These are phyloP conservation scores for Hyperoplus lanceolatus DNA, from an alignment of 2,797 vertebrate species.

Conservation along the genomic window DNA sequence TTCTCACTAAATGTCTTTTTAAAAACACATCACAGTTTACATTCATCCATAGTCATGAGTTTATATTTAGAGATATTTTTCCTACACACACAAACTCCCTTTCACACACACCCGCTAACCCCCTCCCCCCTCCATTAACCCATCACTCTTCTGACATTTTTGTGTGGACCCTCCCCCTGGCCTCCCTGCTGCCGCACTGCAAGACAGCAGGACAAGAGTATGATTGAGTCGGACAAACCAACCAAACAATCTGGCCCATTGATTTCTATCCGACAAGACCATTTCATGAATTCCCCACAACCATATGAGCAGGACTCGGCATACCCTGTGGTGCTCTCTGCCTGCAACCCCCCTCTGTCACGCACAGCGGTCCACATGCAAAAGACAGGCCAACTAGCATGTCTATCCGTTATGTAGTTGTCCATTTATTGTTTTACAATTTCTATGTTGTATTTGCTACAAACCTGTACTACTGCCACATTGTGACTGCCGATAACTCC, in stretches of 20 bases:
- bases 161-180: slow-evolving; percentile 61
- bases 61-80: slow-evolving; percentile 34
- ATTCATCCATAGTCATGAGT: slow-evolving; percentile 11
- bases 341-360: slow-evolving; percentile 34
- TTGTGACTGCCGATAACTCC: background rate
- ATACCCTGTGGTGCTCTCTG: slow-evolving; percentile 41
- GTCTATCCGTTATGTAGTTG: slow-evolving; percentile 28
- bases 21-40: background rate
- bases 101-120: slow-evolving; percentile 58
- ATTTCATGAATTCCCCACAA: slow-evolving; percentile 66
- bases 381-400: slow-evolving; percentile 50
- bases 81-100: slow-evolving; percentile 5
- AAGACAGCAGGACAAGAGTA: slow-evolving; percentile 78
- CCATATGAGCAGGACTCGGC: slow-evolving; percentile 53
- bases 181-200: slow-evolving; percentile 46
- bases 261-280: slow-evolving; percentile 74
- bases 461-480: background rate
- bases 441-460: background rate
- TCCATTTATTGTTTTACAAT: slow-evolving; percentile 7
- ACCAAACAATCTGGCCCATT: slow-evolving; percentile 83
- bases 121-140: too few species aligned
- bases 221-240: slow-evolving; percentile 82
- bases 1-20: background rate
- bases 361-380: slow-evolving; percentile 22
- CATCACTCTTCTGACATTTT: slow-evolving; percentile 61